These are phyloP conservation scores for Anguilla japonica DNA, from an alignment of 2,113 vertebrate genomes.

Conservation along the genomic window DNA sequence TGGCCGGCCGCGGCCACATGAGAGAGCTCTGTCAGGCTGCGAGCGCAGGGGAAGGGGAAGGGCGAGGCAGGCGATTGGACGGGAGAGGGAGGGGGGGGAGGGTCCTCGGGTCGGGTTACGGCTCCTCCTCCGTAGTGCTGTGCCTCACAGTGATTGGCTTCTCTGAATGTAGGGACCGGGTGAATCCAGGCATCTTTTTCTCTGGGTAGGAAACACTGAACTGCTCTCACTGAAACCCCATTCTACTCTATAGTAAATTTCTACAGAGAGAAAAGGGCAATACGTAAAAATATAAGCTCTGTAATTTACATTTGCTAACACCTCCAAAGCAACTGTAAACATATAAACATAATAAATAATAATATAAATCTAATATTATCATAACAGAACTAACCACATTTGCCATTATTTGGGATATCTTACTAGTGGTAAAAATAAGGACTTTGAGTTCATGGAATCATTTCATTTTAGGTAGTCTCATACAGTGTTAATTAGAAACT, in stretches of 20 bases:
- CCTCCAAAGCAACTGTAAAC: background rate
- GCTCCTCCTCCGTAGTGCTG: conserved; percentile 7
- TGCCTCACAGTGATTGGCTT: background rate
- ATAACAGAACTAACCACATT: too few relatives aligned
- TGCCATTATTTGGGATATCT: too few relatives aligned
- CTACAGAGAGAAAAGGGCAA: background rate
- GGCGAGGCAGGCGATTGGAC: conserved; percentile 63
- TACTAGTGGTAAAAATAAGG: background rate
- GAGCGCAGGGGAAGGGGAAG: conserved; percentile 51
- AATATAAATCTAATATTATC: background rate
- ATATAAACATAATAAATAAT: background rate
- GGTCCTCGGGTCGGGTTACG: conserved; percentile 49
- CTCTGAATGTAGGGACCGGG: conserved; percentile 11
- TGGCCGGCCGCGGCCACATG: conserved; percentile 72
- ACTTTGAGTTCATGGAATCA: background rate
- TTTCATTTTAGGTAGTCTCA: background rate
- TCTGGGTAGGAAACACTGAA: conserved; percentile 13
- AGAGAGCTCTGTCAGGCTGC: conserved; percentile 71
- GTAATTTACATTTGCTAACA: background rate
- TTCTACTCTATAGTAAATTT: background rate
- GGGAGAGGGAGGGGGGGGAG: conserved; percentile 48
- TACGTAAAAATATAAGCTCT: background rate
- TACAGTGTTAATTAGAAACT: background rate
- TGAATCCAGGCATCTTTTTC: conserved; percentile 11
- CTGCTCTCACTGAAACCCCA: background rate